Conservation (phyloP, 2,888 invertebrate genomes). For the Hirtodrosophila trivittata region DNA sequence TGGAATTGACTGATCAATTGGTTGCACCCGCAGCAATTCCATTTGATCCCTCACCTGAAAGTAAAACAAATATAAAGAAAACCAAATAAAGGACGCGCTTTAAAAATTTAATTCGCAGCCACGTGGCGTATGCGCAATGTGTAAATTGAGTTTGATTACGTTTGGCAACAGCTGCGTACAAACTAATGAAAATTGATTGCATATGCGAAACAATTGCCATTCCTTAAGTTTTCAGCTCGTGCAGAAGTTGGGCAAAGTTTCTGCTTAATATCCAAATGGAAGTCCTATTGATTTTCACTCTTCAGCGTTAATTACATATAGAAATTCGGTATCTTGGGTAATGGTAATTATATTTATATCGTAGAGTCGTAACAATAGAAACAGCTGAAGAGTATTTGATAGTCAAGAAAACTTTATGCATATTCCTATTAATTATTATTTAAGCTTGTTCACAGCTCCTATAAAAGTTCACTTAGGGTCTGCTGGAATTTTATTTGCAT, state of each 20-base stretch:
- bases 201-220: constrained; percentile 35
- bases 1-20: constrained; percentile 86
- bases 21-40: constrained; percentile 85
- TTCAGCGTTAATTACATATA: constrained; percentile 18
- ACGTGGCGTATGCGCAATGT: too few relatives aligned
- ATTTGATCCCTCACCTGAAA: constrained; percentile 86
- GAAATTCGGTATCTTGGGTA: neutral
- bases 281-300: constrained; percentile 19
- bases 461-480: too few relatives aligned
- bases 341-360: constrained; percentile 3
- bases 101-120: too few relatives aligned
- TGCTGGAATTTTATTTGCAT: too few relatives aligned
- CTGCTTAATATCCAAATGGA: constrained; percentile 29
- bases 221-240: constrained; percentile 10
- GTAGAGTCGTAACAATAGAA: neutral
- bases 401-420: too few relatives aligned
- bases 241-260: constrained; percentile 24
- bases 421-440: too few relatives aligned
- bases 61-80: constrained; percentile 18
- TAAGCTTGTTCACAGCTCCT: too few relatives aligned
- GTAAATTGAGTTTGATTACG: constrained; percentile 18
- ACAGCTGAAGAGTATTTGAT: too few relatives aligned
- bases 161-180: constrained; percentile 7
- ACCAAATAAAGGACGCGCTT: constrained; percentile 9
- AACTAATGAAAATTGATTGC: constrained; percentile 58